Percentiles rank a stretch among this genome's conserved stretches.
Conservation (phyloP, 1,140 invertebrate genomes). For the Orius insidiosus region DNA sequence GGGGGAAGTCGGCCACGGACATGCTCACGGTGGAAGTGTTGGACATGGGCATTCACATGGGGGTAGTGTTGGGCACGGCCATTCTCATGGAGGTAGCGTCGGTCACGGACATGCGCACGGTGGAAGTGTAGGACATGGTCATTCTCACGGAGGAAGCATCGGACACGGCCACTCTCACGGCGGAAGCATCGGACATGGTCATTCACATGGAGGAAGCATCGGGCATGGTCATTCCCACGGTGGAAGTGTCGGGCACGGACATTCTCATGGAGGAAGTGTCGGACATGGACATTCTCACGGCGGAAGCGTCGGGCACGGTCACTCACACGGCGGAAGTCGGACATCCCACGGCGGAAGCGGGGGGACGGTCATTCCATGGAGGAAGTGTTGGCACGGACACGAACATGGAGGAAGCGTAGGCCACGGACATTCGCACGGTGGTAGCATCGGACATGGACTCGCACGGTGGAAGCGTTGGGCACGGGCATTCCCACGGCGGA, state of each 20-base stretch:
- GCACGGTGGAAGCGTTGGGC: slow-evolving; percentile 8
- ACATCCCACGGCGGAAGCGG: slow-evolving; percentile 6
- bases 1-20: slow-evolving; percentile 14
- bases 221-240: slow-evolving; percentile 13
- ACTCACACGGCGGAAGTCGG: slow-evolving; percentile 9
- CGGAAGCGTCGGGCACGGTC: slow-evolving; percentile 8
- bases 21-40: slow-evolving; percentile 13
- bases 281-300: slow-evolving; percentile 12
- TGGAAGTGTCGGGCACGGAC: slow-evolving; percentile 12
- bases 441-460: slow-evolving; percentile 11
- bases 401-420: slow-evolving; percentile 9
- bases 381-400: slow-evolving; percentile 10
- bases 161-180: slow-evolving; percentile 13
- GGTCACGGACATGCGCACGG: slow-evolving; percentile 12
- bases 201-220: slow-evolving; percentile 13
- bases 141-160: slow-evolving; percentile 14
- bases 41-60: slow-evolving; percentile 14
- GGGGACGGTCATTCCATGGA: slow-evolving; percentile 10
- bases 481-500: slow-evolving; percentile 10
- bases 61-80: slow-evolving; percentile 15
- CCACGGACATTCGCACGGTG: slow-evolving; percentile 12
- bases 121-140: slow-evolving; percentile 13
- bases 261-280: slow-evolving; percentile 13
- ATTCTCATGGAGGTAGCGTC: slow-evolving; percentile 12
- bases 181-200: slow-evolving; percentile 13